A percentile compares a stretch with the other conserved stretches of the same genome.
These are phyloP conservation scores for Atrichornis clamosus DNA, from an alignment of 2,113 vertebrate species.

Conservation along the genomic window DNA sequence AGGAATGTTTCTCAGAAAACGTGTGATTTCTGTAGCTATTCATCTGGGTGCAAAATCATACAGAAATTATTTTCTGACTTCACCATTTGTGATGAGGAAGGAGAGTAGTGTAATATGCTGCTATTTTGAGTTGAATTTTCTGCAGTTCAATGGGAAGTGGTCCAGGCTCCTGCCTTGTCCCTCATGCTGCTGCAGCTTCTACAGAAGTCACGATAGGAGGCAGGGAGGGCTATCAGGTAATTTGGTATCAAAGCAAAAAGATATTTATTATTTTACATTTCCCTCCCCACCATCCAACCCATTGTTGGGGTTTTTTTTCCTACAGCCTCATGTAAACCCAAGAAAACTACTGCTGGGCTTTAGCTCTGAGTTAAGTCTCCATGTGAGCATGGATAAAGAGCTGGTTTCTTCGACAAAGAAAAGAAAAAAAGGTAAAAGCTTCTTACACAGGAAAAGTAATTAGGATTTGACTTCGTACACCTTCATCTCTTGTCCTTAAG, in stretches of 20 bases:
- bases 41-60: background rate
- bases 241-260: background rate
- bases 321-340: background rate
- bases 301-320: background rate
- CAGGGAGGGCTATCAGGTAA: rapidly evolving
- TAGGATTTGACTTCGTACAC: background rate
- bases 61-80: background rate
- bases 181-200: background rate
- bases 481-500: background rate
- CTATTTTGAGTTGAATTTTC: background rate
- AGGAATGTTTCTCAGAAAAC: background rate
- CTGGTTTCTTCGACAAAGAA: background rate
- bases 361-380: background rate
- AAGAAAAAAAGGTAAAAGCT: background rate
- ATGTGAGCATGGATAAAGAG: background rate
- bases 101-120: background rate
- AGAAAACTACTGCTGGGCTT: background rate
- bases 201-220: rapidly evolving
- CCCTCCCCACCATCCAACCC: rapidly evolving
- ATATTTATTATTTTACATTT: background rate
- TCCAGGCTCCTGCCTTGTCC: rapidly evolving
- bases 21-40: background rate
- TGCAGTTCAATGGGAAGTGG: rapidly evolving
- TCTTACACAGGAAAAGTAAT: background rate
- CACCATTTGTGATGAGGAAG: background rate